These are phyloP conservation scores for Sebastes vulpes DNA, from an alignment of 2,797 vertebrate species.

Conservation along the genomic window DNA sequence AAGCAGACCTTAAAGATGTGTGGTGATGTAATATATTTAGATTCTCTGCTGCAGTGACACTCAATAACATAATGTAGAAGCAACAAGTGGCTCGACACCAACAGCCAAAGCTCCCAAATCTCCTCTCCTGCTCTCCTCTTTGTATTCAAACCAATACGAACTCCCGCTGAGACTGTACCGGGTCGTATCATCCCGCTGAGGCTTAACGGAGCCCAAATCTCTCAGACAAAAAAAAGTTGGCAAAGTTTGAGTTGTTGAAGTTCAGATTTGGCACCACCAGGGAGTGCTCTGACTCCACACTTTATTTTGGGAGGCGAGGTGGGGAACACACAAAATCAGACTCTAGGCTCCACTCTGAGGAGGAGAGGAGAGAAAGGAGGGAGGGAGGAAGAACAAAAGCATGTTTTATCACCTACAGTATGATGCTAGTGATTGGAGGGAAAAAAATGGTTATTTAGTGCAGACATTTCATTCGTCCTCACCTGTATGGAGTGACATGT, in stretches of 20 bases:
- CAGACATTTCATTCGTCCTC: neutral
- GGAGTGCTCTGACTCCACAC: conserved; percentile 81
- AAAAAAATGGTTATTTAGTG: neutral
- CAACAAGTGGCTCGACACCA: conserved; percentile 7
- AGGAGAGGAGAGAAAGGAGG: neutral
- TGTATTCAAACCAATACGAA: neutral
- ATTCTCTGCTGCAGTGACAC: neutral
- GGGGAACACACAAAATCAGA: conserved; percentile 16
- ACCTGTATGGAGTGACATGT: neutral
- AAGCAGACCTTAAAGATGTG: neutral
- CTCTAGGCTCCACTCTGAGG: neutral
- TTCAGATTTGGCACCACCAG: conserved; percentile 82
- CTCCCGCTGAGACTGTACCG: neutral
- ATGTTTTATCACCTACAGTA: neutral
- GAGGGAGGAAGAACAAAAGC: neutral
- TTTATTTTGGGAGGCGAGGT: conserved; percentile 58
- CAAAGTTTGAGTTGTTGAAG: conserved; percentile 72
- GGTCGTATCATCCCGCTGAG: neutral
- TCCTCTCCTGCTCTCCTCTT: neutral
- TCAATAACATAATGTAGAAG: neutral
- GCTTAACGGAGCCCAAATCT: neutral
- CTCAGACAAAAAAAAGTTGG: conserved; percentile 41
- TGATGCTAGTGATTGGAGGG: neutral
- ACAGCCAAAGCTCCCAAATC: neutral
- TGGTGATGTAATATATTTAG: neutral